Evolutionary conservation across 1,140 invertebrate species (phyloP).

Genomic region (Pseudomyrmex gracilis): DNA sequence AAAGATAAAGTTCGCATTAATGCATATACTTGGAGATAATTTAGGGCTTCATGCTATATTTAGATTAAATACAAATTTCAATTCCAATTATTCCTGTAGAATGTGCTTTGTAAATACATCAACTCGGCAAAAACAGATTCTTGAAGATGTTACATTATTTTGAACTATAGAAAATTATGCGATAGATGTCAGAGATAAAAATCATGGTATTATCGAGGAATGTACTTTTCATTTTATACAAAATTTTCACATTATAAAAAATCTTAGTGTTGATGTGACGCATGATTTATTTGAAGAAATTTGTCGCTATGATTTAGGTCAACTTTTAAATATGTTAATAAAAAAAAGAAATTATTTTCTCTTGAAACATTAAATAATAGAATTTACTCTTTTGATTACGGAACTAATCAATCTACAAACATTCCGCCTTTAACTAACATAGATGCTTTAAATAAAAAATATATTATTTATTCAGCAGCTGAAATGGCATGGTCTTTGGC

Average conservation of each 20-base stretch:
- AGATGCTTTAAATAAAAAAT: not conserved
- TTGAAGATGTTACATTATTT: conserved; percentile 3
- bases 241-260: conserved; percentile 22
- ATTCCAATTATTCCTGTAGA: conserved; percentile 26
- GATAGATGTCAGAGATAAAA: conserved; percentile 1
- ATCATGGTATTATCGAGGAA: conserved; percentile 14
- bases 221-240: conserved; percentile 15
- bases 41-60: conserved; percentile 20
- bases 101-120: not conserved
- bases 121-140: not conserved
- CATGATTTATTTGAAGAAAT: conserved; percentile 16
- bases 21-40: conserved; percentile 24
- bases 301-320: conserved; percentile 19
- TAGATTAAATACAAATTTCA: conserved; percentile 7
- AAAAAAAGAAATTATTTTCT: not conserved
- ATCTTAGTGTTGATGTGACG: conserved; percentile 16
- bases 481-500: not conserved
- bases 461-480: conserved; percentile 28
- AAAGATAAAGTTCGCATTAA: not conserved
- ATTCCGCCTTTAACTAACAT: conserved; percentile 12
- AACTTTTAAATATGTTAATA: not conserved
- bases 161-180: conserved; percentile 17
- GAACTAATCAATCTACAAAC: not conserved
- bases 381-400: conserved; percentile 1
- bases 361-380: conserved; percentile 18